A percentile compares a stretch with the other conserved stretches of the same genome.
Conservation (phyloP, 2,797 vertebrate species). For the Antrozous pallidus region DNA sequence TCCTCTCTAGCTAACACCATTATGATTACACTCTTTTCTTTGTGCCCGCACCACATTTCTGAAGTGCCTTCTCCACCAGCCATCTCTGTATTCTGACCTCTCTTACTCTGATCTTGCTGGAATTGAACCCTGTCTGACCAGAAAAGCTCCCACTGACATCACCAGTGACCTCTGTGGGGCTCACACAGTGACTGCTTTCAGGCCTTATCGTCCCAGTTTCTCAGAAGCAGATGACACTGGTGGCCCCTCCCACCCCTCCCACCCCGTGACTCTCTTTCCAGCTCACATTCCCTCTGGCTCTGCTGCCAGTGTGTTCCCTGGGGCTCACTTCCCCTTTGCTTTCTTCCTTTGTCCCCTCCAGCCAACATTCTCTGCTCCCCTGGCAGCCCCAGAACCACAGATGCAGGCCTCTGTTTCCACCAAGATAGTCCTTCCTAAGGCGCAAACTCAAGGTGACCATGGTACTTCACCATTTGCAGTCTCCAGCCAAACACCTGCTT, state of each 20-base stretch:
- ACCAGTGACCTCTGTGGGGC: slow-evolving; percentile 5
- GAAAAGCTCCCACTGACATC: background rate
- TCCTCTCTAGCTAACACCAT: background rate
- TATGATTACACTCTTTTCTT: accelerated
- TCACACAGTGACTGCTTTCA: background rate
- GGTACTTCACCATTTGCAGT: background rate
- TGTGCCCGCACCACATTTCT: background rate
- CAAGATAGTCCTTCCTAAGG: background rate
- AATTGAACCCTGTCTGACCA: background rate
- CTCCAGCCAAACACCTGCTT: background rate
- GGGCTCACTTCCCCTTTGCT: background rate
- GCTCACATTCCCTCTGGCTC: background rate
- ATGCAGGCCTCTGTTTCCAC: background rate
- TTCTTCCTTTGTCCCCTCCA: background rate
- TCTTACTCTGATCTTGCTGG: background rate
- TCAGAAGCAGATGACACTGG: background rate
- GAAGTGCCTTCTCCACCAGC: background rate
- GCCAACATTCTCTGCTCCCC: background rate
- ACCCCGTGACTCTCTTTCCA: background rate
- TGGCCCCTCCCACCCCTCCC: background rate
- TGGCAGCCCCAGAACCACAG: accelerated
- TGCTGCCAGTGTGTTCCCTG: background rate
- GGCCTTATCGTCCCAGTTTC: background rate
- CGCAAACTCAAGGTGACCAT: accelerated
- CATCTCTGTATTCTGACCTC: background rate